These are phyloP conservation scores for Macroglossus sobrinus DNA, from an alignment of 2,113 vertebrate species.

Conservation along the genomic window DNA sequence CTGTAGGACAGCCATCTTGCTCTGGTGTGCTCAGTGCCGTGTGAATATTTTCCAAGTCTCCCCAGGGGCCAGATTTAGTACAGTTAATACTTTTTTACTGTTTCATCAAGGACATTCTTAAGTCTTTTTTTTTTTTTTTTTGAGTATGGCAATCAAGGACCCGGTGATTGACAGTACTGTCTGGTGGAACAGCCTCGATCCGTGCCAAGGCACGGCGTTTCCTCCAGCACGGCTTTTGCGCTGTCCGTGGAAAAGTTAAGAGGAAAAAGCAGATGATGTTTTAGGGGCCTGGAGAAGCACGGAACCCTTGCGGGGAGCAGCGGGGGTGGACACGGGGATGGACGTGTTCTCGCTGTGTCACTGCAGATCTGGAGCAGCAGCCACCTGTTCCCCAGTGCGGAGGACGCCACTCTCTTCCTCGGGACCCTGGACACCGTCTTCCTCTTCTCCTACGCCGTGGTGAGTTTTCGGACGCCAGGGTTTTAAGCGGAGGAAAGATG, in stretches of 20 bases:
- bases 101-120: not conserved
- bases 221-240: not conserved
- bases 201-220: not conserved
- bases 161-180: not conserved
- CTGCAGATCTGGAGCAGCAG: slow-evolving; percentile 90
- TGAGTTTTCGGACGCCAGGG: slow-evolving; percentile 79
- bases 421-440: slow-evolving; percentile 94
- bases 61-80: not conserved
- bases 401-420: slow-evolving; percentile 93
- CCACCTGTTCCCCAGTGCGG: slow-evolving; percentile 85
- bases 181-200: no score
- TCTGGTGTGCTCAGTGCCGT: not conserved
- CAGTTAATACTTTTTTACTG: not conserved
- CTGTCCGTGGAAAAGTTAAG: not conserved
- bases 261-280: not conserved
- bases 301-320: no score
- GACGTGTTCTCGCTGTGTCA: not conserved
- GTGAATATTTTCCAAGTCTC: not conserved
- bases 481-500: not conserved
- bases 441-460: slow-evolving; percentile 97
- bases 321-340: not conserved
- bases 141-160: not conserved
- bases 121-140: not conserved
- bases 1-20: not conserved
- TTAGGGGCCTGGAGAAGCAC: not conserved